These are phyloP conservation scores for Pipistrellus nathusii DNA, from an alignment of 2,797 vertebrate genomes.

Conservation along the genomic window DNA sequence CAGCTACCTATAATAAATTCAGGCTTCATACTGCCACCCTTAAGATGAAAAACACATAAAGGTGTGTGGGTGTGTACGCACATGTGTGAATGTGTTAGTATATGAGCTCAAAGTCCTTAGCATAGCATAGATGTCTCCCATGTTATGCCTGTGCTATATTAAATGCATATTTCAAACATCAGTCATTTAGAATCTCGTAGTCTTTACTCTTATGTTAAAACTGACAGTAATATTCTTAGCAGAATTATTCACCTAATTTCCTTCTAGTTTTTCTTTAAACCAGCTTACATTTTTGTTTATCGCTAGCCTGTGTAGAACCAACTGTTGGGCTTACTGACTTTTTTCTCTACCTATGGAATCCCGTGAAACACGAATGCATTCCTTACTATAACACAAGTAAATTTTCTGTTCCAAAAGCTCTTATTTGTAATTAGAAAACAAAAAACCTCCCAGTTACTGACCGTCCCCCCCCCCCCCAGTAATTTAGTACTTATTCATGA, in stretches of 20 bases:
- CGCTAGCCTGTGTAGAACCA: background rate
- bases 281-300: background rate
- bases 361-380: background rate
- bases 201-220: background rate
- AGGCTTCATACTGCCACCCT: background rate
- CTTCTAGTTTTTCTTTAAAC: background rate
- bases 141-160: background rate
- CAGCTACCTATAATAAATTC: background rate
- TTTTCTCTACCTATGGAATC: background rate
- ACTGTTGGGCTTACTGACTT: background rate
- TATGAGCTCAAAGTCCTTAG: background rate
- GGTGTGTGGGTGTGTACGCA: too few species aligned
- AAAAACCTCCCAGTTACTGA: background rate
- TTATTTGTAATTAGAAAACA: conserved; percentile 1
- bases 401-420: background rate
- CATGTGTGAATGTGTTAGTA: too few species aligned
- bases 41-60: background rate
- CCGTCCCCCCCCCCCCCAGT: too few species aligned
- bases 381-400: background rate
- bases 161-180: background rate
- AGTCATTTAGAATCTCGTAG: background rate
- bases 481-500: background rate
- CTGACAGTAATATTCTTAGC: background rate
- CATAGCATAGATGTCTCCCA: background rate
- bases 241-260: background rate